These are phyloP conservation scores for Smittia sp. DNA, from an alignment of 2,888 invertebrate genomes.

Conservation along the genomic window DNA sequence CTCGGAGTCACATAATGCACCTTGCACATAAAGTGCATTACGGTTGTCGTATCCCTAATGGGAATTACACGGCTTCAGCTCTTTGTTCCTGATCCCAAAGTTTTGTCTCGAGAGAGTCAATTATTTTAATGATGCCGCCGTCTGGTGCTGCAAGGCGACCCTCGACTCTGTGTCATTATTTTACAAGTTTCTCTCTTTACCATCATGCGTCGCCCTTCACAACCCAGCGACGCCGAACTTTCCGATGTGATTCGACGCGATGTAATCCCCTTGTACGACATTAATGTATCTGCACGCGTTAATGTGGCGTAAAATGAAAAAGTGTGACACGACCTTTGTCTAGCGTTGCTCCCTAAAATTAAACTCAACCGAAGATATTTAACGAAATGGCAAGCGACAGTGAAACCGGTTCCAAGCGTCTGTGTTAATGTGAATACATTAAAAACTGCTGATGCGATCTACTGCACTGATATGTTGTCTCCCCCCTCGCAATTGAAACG, in stretches of 20 bases:
- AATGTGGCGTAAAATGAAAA: background rate
- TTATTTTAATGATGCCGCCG: background rate
- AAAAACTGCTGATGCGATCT: background rate
- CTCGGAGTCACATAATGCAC: background rate
- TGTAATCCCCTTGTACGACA: background rate
- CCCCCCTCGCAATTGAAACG: background rate
- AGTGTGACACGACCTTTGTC: background rate
- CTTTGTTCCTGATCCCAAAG: background rate
- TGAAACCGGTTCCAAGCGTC: background rate
- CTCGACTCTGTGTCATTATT: background rate
- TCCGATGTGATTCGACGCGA: background rate
- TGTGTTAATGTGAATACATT: background rate
- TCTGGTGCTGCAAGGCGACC: background rate
- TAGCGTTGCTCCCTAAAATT: background rate
- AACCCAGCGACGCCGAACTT: background rate
- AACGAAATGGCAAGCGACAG: background rate
- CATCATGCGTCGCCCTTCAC: background rate
- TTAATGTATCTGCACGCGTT: background rate
- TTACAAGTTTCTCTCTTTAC: background rate
- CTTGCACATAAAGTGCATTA: background rate
- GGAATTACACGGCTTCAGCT: background rate
- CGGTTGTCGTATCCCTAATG: background rate
- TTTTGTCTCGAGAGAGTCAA: slow-evolving; percentile 3
- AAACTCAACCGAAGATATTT: background rate
- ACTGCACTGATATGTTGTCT: background rate